Evolutionary conservation across 2,888 invertebrate genomes (phyloP).

Genomic region (Fragum whitleyi): DNA sequence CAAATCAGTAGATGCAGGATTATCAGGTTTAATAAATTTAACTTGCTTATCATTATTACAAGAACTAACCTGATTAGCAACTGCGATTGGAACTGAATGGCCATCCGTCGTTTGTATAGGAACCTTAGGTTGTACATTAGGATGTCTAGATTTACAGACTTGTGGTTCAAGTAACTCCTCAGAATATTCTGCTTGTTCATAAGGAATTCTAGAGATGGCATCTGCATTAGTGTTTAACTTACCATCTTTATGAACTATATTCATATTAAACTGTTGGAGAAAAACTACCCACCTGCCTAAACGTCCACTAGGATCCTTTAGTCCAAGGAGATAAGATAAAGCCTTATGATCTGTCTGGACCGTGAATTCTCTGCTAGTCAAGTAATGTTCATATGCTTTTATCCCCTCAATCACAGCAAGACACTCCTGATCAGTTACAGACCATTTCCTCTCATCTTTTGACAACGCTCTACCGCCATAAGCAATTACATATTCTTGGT

Average conservation of each 20-base stretch:
- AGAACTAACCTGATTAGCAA: not conserved
- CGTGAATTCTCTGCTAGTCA: too few relatives aligned
- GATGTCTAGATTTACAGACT: not conserved
- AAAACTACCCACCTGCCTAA: slow-evolving; percentile 50
- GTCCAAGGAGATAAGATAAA: slow-evolving; percentile 34
- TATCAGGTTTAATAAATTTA: too few relatives aligned
- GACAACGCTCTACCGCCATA: too few relatives aligned
- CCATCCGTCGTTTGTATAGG: not conserved
- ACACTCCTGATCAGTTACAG: not conserved
- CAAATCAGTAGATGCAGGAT: not conserved
- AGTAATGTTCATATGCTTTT: too few relatives aligned
- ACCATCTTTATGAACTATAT: slow-evolving; percentile 47
- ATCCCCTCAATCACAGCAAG: too few relatives aligned
- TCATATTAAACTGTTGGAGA: slow-evolving; percentile 40
- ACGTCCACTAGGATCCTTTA: slow-evolving; percentile 40
- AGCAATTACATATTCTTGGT: not conserved
- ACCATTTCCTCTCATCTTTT: not conserved
- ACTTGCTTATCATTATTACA: too few relatives aligned
- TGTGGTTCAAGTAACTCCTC: not conserved
- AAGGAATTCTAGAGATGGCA: slow-evolving; percentile 47
- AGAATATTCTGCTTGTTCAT: slow-evolving; percentile 14
- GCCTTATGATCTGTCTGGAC: not conserved
- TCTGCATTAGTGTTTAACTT: slow-evolving; percentile 48
- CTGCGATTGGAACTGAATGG: not conserved
- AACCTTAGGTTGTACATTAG: not conserved